Evolutionary conservation across 2,888 invertebrate species (phyloP).

Genomic region (Eupithecia pulchellata): DNA sequence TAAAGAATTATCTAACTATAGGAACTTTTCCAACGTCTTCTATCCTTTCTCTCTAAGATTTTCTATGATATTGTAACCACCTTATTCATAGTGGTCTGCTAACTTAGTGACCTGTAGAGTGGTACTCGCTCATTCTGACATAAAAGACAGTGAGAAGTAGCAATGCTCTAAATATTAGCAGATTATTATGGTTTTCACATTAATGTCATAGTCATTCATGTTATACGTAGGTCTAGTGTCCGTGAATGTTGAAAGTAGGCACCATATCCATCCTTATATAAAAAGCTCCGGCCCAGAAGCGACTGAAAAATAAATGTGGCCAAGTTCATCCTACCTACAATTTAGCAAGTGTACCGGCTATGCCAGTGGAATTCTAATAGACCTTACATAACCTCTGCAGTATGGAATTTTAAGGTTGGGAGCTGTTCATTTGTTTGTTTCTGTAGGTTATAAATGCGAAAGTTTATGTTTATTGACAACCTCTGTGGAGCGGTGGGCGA

Average conservation of each 20-base stretch:
- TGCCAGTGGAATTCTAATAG: conserved; percentile 30
- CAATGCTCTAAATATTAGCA: too few species aligned
- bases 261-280: background rate
- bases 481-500: too few species aligned
- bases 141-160: too few species aligned
- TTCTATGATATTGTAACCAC: too few species aligned
- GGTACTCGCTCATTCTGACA: too few species aligned
- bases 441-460: background rate
- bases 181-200: too few species aligned
- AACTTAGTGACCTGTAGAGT: too few species aligned
- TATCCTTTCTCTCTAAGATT: too few species aligned
- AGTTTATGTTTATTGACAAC: background rate
- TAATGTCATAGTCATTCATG: too few species aligned
- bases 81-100: too few species aligned
- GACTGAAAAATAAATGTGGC: conserved; percentile 10
- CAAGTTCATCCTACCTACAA: conserved; percentile 6
- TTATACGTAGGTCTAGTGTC: background rate
- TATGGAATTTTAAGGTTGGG: conserved; percentile 13
- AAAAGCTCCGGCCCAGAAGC: background rate
- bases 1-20: too few species aligned
- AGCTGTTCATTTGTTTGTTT: conserved; percentile 22
- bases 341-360: conserved; percentile 7
- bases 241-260: background rate
- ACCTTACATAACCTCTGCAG: conserved; percentile 33
- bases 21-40: too few species aligned